phyloP scores from a whole-genome alignment of 2,797 vertebrate genomes.

The Epinephelus awoara region DNA sequence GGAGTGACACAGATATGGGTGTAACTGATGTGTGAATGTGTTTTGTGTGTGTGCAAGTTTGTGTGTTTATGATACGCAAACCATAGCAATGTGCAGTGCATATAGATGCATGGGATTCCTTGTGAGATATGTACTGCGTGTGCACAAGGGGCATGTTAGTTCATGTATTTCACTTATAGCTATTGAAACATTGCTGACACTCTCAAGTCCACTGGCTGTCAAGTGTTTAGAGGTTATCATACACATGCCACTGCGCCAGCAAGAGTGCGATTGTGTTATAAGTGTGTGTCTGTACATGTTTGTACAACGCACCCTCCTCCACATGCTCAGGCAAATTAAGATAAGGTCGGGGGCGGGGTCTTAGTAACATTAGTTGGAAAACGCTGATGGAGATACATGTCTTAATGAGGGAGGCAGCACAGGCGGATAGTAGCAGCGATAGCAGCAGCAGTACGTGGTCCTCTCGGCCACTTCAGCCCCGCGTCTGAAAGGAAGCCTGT shows the following conservation, averaged over 20 bases:
- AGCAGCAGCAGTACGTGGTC: conserved; percentile 23
- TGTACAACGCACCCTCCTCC: conserved; percentile 43
- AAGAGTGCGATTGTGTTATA: conserved; percentile 21
- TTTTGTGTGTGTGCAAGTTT: conserved; percentile 50
- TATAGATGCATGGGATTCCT: conserved; percentile 64
- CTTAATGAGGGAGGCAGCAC: conserved; percentile 49
- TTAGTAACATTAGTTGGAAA: conserved; percentile 50
- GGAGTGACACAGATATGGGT: conserved; percentile 73
- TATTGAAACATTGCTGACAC: conserved; percentile 53
- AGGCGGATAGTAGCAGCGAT: conserved; percentile 22
- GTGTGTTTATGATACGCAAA: conserved; percentile 61
- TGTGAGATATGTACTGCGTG: conserved; percentile 46
- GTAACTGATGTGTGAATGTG: conserved; percentile 70
- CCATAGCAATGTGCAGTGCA: conserved; percentile 49
- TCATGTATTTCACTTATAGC: conserved; percentile 50
- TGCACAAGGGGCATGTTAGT: conserved; percentile 44
- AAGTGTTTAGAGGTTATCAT: conserved; percentile 16
- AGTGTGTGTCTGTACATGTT: conserved; percentile 57
- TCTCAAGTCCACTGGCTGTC: conserved; percentile 7
- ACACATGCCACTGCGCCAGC: conserved; percentile 8
- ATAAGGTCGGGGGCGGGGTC: conserved; percentile 38
- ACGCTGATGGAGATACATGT: conserved; percentile 54
- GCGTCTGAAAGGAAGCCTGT: conserved; percentile 67
- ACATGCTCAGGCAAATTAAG: conserved; percentile 31
- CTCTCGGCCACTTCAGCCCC: conserved; percentile 27